Evolutionary conservation across 2,797 vertebrate species (phyloP).

Genomic region (Bradypus variegatus): DNA sequence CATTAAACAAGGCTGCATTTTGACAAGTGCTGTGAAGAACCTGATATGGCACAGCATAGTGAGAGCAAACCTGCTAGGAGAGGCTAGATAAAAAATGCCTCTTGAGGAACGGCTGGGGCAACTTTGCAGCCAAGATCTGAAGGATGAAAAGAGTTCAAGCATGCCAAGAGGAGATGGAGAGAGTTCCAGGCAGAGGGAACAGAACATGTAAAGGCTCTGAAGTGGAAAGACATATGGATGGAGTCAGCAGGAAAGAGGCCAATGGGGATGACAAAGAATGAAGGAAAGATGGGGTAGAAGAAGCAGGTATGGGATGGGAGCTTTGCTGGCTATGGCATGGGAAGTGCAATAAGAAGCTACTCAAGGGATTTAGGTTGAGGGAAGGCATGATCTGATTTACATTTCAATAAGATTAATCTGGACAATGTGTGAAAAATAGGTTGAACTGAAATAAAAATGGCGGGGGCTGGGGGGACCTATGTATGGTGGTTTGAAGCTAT

Average conservation of each 20-base stretch:
- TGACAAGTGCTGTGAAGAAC: background rate
- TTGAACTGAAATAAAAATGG: background rate
- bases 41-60: background rate
- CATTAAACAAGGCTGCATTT: background rate
- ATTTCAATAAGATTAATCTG: background rate
- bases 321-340: background rate
- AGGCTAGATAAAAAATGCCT: background rate
- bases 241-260: background rate
- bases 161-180: rapidly evolving
- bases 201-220: background rate
- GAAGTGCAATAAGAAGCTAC: background rate
- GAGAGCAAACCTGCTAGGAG: background rate
- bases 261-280: background rate
- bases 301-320: background rate
- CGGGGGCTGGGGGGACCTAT: background rate
- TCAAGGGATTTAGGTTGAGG: background rate
- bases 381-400: background rate
- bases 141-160: background rate
- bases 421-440: background rate
- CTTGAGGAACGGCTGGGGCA: background rate
- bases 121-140: background rate
- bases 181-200: background rate
- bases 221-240: background rate
- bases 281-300: background rate
- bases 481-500: too few species aligned